phyloP scores from a whole-genome alignment of 2,797 vertebrate species.

The Dicrostonyx torquatus region DNA sequence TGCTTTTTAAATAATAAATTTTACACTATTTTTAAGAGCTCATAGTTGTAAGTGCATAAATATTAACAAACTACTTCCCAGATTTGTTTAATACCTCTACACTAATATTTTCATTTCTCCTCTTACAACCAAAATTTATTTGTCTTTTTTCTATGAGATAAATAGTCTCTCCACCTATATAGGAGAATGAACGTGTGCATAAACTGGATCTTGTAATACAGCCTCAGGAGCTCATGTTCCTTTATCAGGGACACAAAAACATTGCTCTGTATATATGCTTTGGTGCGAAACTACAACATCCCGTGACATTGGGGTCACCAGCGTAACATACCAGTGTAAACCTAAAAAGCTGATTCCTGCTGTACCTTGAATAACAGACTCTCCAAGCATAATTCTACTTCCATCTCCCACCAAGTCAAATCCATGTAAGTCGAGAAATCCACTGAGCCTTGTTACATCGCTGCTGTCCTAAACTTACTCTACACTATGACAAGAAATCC shows the following conservation, averaged over 20 bases:
- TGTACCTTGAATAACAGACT: neutral
- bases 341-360: neutral
- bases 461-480: too few relatives aligned
- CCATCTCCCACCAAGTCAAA: neutral
- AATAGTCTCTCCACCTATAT: neutral
- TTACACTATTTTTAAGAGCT: neutral
- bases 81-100: neutral
- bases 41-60: neutral
- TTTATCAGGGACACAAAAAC: neutral
- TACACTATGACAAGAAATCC: neutral
- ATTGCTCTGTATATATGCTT: too few relatives aligned
- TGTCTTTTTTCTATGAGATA: neutral
- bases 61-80: neutral
- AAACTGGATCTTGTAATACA: neutral
- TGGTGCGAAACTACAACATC: neutral
- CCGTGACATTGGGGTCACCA: neutral
- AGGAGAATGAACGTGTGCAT: neutral
- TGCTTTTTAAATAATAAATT: neutral
- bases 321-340: neutral
- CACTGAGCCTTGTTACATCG: neutral
- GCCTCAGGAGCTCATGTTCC: neutral
- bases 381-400: neutral
- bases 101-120: neutral
- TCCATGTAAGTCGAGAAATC: neutral
- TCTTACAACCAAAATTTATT: neutral